Evolutionary conservation across 2,113 vertebrate genomes (phyloP).

Genomic region (Microtus richardsoni): DNA sequence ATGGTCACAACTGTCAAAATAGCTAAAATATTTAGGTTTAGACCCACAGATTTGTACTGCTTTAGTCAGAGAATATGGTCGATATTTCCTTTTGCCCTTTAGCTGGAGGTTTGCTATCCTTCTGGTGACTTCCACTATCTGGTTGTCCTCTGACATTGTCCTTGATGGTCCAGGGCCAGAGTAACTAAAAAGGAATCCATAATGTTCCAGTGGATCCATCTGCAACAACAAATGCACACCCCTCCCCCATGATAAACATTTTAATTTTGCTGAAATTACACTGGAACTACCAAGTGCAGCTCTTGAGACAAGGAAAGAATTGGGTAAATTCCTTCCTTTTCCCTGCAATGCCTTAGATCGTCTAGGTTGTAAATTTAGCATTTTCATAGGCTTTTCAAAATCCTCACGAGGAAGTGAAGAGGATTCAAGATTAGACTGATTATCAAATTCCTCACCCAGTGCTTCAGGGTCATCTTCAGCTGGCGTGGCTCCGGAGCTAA

Average conservation of each 20-base stretch:
- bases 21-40: background rate
- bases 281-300: background rate
- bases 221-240: background rate
- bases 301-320: background rate
- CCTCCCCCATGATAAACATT: background rate
- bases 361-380: background rate
- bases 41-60: background rate
- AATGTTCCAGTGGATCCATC: background rate
- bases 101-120: background rate
- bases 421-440: background rate
- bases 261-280: background rate
- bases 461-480: background rate
- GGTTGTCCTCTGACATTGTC: background rate
- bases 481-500: background rate
- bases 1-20: background rate
- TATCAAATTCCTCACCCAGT: background rate
- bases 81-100: background rate
- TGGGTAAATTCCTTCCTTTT: background rate
- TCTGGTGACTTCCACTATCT: background rate
- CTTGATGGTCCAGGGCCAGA: background rate
- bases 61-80: background rate
- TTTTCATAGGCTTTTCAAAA: background rate
- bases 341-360: background rate
- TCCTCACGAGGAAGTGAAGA: background rate
- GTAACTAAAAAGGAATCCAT: background rate